Conservation (phyloP, 2,797 vertebrate species). For the Lacerta agilis region DNA sequence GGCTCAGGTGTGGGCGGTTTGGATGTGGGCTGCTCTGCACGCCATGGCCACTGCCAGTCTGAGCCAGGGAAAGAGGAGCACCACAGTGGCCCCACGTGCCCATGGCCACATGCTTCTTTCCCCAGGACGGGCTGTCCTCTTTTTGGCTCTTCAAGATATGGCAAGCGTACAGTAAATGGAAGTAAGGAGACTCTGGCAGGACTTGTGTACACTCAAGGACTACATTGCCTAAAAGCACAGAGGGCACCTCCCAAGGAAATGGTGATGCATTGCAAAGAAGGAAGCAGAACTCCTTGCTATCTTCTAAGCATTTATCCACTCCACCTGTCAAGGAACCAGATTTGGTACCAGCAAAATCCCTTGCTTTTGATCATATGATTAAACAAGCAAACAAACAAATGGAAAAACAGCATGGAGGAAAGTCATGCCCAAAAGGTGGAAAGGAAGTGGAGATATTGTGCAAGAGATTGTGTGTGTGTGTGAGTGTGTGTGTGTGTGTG, state of each 20-base stretch:
- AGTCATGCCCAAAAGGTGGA: background rate
- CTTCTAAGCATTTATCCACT: background rate
- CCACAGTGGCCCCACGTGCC: fast-evolving
- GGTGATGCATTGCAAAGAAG: background rate
- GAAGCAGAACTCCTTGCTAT: background rate
- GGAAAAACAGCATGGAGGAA: background rate
- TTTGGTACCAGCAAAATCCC: background rate
- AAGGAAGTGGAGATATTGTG: background rate
- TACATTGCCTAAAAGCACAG: no score
- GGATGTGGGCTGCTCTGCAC: no score
- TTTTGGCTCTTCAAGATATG: no score
- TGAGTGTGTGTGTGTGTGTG: background rate
- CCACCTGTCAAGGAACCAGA: background rate
- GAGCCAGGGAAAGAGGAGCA: no score
- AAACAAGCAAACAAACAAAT: no score
- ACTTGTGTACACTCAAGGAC: background rate
- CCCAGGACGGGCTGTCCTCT: no score
- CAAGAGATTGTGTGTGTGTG: background rate
- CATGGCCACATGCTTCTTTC: no score
- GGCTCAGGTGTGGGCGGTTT: no score
- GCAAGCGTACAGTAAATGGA: background rate
- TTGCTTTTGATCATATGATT: background rate
- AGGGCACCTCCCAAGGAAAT: background rate
- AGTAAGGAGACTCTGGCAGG: background rate
- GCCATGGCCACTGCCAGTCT: no score